Base-by-base conservation (phyloP, 2,797 vertebrate species). In the Labeo calbasu region DNA sequence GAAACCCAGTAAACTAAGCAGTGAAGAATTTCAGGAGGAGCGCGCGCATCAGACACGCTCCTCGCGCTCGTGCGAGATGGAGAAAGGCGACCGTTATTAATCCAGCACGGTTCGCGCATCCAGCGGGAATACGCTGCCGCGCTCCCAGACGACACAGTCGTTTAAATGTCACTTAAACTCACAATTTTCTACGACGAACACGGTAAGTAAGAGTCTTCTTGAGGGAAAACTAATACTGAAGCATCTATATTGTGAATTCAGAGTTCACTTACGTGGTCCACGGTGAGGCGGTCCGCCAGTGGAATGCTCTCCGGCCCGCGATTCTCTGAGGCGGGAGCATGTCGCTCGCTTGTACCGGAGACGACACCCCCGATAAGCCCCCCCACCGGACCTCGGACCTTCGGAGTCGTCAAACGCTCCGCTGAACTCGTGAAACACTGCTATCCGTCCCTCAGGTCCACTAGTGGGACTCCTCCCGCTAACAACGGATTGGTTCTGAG, bases 251-350 rank as follows among this genome's bases (percentile, higher is more conserved):
- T 21, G 23, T 51, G 3, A 14, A 53, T 71, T 19, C 28, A 12
- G 36, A 17, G 73, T 71, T 78, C 17, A 87, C 84, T 81, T 81
- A 85, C 84, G 83, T 82, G 57, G 25, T 66, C 53, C 76, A 69
- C 4, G 46, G 53, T 40, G 68, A 77, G 4, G 55, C 3, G n/a
- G 43, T 73, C 32, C 85, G 70, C 72, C 59, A 55, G 8, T 13
- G 17, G 36, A 70, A 53, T 1, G 48, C 48, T 81, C 78, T 85
- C 23, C 69, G 59, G 12, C 36, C 9, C 21, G 57, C 11, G 46
- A 13, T 81, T 36, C 36, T 81, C 14, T 51, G 84, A 65, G 32
- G 36, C 8, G 28, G 25, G 84, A 68, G 36, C 84, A 85, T 85
- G 43, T 81, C 78, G 36, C 70, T 66, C 25, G 63, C 43, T n/a